A percentile compares a stretch with the other conserved stretches of the same genome.
Evolutionary conservation across 2,888 invertebrate genomes (phyloP).

Genomic region (Tromatobia lineatoria): DNA sequence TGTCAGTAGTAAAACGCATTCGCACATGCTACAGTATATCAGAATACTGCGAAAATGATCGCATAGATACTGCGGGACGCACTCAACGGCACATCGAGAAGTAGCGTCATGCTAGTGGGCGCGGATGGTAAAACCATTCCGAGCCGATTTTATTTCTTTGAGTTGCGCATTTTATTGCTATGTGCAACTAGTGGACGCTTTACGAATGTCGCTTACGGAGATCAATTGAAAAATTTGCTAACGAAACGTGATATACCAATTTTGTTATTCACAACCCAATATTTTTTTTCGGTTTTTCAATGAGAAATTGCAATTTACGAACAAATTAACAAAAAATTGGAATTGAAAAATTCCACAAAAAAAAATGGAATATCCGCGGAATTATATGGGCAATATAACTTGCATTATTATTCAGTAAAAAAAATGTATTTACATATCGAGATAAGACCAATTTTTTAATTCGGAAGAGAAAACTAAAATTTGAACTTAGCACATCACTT

Average conservation of each 20-base stretch:
- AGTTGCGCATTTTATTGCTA: neutral
- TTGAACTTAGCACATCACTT: no score
- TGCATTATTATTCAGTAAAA: no score
- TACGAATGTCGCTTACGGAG: neutral
- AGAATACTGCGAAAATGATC: constrained; percentile 79
- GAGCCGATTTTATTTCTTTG: constrained; percentile 44
- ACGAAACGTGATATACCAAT: no score
- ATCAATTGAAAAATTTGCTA: no score
- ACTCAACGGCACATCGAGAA: constrained; percentile 38
- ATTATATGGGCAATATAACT: no score
- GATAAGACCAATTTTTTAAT: no score
- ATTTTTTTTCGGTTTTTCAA: neutral
- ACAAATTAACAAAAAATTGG: no score
- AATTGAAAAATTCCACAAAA: no score
- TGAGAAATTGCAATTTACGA: neutral
- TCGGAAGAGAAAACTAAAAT: no score
- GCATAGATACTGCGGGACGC: constrained; percentile 37
- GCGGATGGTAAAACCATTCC: constrained; percentile 32
- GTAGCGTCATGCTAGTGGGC: constrained; percentile 33
- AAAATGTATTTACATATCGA: no score
- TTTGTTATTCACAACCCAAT: no score
- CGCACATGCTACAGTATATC: constrained; percentile 76
- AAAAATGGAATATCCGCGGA: no score
- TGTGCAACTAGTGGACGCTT: neutral
- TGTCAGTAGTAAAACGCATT: constrained; percentile 79